phyloP scores from a whole-genome alignment of 2,888 invertebrate species.

The Amblyjoppa proteus region DNA sequence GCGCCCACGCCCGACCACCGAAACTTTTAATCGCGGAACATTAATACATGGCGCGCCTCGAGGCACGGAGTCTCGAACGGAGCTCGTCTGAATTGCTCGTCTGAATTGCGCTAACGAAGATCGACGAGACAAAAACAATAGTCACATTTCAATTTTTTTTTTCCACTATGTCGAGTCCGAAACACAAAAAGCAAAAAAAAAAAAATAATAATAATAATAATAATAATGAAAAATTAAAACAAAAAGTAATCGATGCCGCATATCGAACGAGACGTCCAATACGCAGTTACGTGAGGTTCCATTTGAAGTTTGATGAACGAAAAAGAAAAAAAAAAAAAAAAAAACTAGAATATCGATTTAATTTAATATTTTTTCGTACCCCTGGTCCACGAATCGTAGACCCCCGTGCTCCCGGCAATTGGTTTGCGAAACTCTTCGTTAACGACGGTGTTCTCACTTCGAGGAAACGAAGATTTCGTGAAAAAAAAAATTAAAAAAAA shows the following conservation, averaged over 20 bases:
- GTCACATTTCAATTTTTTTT: neutral
- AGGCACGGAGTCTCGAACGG: neutral
- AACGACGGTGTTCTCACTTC: neutral
- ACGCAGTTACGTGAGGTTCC: too few species aligned
- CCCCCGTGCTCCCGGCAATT: constrained; percentile 24
- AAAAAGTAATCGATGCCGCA: too few species aligned
- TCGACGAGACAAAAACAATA: neutral
- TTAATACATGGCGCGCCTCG: neutral
- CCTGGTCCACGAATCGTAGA: constrained; percentile 10
- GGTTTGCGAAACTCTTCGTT: neutral
- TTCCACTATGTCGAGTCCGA: too few species aligned
- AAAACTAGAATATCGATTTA: neutral
- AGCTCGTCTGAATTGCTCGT: neutral
- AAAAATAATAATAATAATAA: too few species aligned
- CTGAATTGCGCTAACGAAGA: neutral
- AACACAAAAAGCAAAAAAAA: too few species aligned
- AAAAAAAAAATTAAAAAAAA: neutral
- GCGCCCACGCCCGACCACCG: constrained; percentile 11
- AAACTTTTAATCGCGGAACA: neutral
- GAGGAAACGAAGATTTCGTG: neutral
- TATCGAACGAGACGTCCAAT: too few species aligned
- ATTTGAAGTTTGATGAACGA: neutral
- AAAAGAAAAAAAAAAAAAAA: neutral
- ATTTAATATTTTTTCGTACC: constrained; percentile 30
- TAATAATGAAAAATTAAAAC: too few species aligned